phyloP scores from a whole-genome alignment of 92 coral and sea anemone genomes.

The Porites rus region DNA sequence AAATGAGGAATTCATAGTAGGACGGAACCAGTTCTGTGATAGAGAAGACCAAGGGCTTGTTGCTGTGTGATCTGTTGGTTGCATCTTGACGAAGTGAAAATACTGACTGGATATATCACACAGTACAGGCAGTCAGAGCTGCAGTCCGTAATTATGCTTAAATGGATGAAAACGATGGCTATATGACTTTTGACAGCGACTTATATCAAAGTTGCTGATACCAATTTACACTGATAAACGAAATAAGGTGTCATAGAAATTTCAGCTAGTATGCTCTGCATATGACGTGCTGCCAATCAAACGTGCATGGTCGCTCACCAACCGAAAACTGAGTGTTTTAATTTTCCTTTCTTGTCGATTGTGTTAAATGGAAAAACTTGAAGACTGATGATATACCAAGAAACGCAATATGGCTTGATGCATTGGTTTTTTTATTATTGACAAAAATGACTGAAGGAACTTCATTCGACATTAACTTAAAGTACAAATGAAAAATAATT shows the following conservation, averaged over 20 bases:
- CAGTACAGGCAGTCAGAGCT: background rate
- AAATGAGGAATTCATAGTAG: background rate
- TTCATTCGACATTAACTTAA: background rate
- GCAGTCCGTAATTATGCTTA: background rate
- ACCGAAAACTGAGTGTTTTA: background rate
- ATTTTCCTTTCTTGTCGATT: too few relatives aligned
- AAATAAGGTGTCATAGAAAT: conserved; percentile 19
- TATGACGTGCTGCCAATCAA: conserved; percentile 19
- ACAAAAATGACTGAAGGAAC: background rate
- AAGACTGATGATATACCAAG: too few relatives aligned
- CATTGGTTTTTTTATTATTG: background rate
- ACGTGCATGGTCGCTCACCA: background rate
- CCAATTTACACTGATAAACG: conserved; percentile 2
- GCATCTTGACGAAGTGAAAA: conserved; percentile 6
- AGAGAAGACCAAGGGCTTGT: conserved; percentile 23
- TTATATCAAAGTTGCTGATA: conserved; percentile 36
- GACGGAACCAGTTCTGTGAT: conserved; percentile 34
- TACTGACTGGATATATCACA: background rate
- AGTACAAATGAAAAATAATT: background rate
- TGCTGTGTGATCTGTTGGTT: conserved; percentile 16
- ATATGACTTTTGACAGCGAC: conserved; percentile 8
- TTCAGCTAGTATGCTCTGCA: conserved; percentile 3
- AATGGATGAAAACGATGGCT: background rate
- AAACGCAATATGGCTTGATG: background rate
- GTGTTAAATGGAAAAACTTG: too few relatives aligned